Evolutionary conservation across 2,113 vertebrate genomes (phyloP).

Genomic region (Corvus cornix): DNA sequence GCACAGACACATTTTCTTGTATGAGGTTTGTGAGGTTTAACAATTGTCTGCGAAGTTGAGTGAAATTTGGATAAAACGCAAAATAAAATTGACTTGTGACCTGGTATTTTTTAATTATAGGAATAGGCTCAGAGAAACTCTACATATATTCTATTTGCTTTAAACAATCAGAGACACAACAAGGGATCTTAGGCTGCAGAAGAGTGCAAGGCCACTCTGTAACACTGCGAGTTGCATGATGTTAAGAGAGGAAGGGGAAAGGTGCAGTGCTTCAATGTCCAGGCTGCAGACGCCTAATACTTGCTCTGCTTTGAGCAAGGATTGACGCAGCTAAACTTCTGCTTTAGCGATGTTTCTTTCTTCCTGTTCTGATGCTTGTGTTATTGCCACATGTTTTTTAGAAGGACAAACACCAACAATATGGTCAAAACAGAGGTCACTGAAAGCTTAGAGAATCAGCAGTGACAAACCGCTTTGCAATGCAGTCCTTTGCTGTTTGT

Average conservation of each 20-base stretch:
- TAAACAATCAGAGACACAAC: neutral
- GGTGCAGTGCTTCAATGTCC: neutral
- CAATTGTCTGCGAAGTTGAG: neutral
- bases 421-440: neutral
- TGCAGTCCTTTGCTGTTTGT: neutral
- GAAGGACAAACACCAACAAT: neutral
- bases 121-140: neutral
- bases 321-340: neutral
- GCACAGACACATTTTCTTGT: neutral
- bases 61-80: neutral
- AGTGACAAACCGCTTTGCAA: neutral
- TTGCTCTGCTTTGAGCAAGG: neutral
- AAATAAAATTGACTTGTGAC: neutral
- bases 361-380: neutral
- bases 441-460: neutral
- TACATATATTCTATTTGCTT: neutral
- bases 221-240: neutral
- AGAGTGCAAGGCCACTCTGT: neutral
- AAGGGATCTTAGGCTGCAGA: neutral
- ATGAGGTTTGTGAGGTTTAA: neutral
- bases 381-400: neutral
- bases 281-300: neutral
- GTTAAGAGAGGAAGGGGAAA: neutral
- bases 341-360: neutral
- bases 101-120: neutral